Percentiles rank a stretch among this genome's conserved stretches.
Evolutionary conservation across 2,113 vertebrate species (phyloP).

Genomic region (Cricetomys ansorgei): DNA sequence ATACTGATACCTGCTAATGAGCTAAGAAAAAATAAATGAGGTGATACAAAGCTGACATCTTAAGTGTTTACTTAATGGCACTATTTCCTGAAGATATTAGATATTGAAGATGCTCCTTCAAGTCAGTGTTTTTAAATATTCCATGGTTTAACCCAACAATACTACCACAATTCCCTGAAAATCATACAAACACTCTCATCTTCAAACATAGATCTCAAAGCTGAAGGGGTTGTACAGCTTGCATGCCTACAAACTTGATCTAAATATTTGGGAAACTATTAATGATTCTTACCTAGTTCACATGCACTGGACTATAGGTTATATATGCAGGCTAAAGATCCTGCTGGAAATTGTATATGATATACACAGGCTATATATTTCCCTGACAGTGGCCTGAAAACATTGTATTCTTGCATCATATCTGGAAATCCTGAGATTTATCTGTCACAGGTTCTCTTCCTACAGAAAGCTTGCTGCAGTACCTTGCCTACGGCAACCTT

Average conservation of each 20-base stretch:
- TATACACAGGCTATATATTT: background rate
- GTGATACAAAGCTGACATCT: background rate
- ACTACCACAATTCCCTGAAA: conserved; percentile 16
- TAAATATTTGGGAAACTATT: conserved; percentile 30
- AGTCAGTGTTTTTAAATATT: conserved; percentile 43
- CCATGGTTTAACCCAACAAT: conserved; percentile 36
- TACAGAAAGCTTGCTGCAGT: background rate
- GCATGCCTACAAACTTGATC: conserved; percentile 17
- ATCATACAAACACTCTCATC: background rate
- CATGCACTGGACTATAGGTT: conserved; percentile 24
- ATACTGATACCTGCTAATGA: background rate
- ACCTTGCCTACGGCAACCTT: conserved; percentile 34
- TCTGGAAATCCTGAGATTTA: conserved; percentile 54
- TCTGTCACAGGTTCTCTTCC: conserved; percentile 18
- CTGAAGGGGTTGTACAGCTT: conserved; percentile 36
- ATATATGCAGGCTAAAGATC: background rate
- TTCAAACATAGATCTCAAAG: conserved; percentile 39
- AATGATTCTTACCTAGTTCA: conserved; percentile 52
- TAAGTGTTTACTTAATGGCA: conserved; percentile 10
- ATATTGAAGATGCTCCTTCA: background rate
- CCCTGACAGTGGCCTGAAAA: background rate
- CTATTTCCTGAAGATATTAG: background rate
- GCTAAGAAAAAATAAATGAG: conserved; percentile 10
- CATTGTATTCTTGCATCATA: conserved; percentile 20
- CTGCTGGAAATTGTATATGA: background rate